phyloP scores from a whole-genome alignment of 2,888 invertebrate genomes.

The Steinernema hermaphroditum region DNA sequence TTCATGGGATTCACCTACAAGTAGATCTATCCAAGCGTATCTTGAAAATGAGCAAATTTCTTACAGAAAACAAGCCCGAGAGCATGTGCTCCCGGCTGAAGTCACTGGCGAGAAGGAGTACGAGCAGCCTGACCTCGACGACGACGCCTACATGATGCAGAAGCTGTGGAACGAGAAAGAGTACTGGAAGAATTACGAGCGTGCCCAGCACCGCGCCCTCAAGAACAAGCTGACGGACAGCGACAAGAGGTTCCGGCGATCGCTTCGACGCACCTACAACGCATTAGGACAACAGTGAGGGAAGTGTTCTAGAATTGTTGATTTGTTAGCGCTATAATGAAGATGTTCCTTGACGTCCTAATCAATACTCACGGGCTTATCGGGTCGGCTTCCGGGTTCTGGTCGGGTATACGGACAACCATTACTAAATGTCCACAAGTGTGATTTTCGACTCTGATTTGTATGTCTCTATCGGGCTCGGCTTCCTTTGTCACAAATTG shows the following conservation, averaged over 20 bases:
- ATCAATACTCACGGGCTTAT: too few species aligned
- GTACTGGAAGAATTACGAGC: constrained; percentile 43
- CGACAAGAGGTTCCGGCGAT: constrained; percentile 32
- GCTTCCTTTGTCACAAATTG: too few species aligned
- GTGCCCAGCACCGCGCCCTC: constrained; percentile 38
- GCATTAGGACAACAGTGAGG: neutral
- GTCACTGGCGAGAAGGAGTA: constrained; percentile 55
- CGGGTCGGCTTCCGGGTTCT: too few species aligned
- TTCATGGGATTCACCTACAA: constrained; percentile 63
- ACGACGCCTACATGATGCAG: constrained; percentile 65
- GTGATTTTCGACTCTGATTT: too few species aligned
- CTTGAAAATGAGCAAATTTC: neutral
- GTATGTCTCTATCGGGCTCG: too few species aligned
- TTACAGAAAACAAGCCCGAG: constrained; percentile 53
- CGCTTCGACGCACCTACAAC: constrained; percentile 38
- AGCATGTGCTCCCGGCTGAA: constrained; percentile 52
- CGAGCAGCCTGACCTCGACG: constrained; percentile 63
- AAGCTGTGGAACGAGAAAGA: constrained; percentile 64
- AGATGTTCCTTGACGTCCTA: neutral
- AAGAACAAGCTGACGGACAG: neutral
- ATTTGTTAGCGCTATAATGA: neutral
- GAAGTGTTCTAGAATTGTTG: neutral
- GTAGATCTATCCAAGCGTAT: constrained; percentile 36
- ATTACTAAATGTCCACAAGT: too few species aligned
- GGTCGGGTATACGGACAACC: too few species aligned